phyloP scores from a whole-genome alignment of 2,888 invertebrate genomes.

The Ommatoiulus sabulosus region DNA sequence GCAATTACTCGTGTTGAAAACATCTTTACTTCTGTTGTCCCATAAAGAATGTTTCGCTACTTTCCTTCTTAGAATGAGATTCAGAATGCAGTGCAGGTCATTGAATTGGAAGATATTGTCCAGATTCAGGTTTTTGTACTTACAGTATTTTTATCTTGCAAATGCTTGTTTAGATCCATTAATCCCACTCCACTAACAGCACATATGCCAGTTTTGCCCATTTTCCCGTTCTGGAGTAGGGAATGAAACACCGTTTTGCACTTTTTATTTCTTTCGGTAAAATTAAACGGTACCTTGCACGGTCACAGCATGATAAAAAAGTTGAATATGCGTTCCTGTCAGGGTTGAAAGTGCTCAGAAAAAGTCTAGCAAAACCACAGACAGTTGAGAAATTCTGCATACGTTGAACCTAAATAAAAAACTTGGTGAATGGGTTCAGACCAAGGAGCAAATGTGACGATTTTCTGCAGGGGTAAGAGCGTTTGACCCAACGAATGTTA shows the following conservation, averaged over 20 bases:
- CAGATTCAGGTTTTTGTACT: not conserved
- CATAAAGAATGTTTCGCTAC: not conserved
- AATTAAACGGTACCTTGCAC: not conserved
- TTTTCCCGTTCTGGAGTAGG: not conserved
- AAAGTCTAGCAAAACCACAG: too few relatives aligned
- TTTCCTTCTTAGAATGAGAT: not conserved
- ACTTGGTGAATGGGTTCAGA: not conserved
- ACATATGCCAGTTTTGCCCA: not conserved
- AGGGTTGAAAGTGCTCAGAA: not conserved
- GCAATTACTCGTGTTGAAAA: too few relatives aligned
- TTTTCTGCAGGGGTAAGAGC: too few relatives aligned
- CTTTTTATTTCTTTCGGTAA: not conserved
- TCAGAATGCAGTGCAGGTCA: not conserved
- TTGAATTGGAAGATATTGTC: not conserved
- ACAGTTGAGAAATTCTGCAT: not conserved
- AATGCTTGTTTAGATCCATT: not conserved
- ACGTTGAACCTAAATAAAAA: not conserved
- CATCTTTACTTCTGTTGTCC: not conserved
- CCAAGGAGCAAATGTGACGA: not conserved
- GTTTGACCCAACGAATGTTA: too few relatives aligned
- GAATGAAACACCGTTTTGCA: not conserved
- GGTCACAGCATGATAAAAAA: not conserved
- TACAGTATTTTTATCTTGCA: conserved; percentile 8
- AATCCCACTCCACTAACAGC: not conserved
- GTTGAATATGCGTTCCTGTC: not conserved